Evolutionary conservation across 2,888 invertebrate species (phyloP).

Genomic region (Sinodicranocentrus sp.): DNA sequence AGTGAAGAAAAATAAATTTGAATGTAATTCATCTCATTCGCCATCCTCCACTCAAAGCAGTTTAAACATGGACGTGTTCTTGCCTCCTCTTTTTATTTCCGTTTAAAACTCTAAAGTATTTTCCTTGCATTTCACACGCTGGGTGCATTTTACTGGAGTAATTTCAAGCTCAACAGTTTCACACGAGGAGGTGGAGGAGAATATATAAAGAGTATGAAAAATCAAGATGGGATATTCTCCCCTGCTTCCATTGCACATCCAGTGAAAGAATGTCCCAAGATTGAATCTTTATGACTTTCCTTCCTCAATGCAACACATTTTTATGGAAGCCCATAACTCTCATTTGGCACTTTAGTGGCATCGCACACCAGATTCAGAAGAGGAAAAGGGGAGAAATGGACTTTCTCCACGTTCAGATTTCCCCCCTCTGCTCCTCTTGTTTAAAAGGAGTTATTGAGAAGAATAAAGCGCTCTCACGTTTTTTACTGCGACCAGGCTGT

Average conservation of each 20-base stretch:
- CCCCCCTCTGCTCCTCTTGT: conserved; percentile 29
- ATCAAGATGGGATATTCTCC: neutral
- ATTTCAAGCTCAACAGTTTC: conserved; percentile 58
- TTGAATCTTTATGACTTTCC: conserved; percentile 75
- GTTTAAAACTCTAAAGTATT: neutral
- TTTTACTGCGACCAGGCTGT: too few species aligned
- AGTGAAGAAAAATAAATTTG: too few species aligned
- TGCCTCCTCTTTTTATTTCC: conserved; percentile 16
- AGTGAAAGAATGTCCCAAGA: conserved; percentile 69
- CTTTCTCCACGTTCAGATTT: conserved; percentile 47
- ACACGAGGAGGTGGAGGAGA: neutral
- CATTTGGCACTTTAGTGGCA: conserved; percentile 70
- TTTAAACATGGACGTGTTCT: neutral
- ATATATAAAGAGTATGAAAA: neutral
- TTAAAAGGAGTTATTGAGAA: conserved; percentile 37
- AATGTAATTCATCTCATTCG: too few species aligned
- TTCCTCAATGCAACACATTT: conserved; percentile 71
- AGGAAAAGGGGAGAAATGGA: conserved; percentile 20
- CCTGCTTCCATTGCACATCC: neutral
- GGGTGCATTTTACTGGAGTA: conserved; percentile 21
- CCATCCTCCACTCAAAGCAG: too few species aligned
- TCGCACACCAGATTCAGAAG: conserved; percentile 15
- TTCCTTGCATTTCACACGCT: neutral
- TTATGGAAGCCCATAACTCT: conserved; percentile 73
- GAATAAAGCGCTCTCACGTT: too few species aligned